These are phyloP conservation scores for Xenus cinereus DNA, from an alignment of 2,113 vertebrate genomes.

Conservation along the genomic window DNA sequence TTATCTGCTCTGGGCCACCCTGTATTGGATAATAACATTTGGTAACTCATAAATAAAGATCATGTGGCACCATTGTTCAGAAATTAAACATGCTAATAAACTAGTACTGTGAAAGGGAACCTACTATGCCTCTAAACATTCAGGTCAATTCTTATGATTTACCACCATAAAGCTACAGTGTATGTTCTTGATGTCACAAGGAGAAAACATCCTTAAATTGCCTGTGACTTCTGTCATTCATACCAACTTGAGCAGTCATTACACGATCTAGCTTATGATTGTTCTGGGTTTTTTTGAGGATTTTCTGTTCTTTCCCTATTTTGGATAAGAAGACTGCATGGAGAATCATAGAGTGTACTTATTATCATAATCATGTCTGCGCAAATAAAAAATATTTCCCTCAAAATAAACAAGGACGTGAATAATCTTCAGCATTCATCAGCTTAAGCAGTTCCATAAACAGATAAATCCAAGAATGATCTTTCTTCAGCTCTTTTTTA, in stretches of 20 bases:
- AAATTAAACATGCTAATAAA: constrained; percentile 14
- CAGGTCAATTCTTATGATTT: neutral
- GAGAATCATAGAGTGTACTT: neutral
- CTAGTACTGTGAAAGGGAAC: neutral
- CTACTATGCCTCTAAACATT: neutral
- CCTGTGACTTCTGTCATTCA: neutral
- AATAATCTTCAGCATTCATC: neutral
- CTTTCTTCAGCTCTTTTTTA: neutral
- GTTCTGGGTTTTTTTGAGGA: neutral
- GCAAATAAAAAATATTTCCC: neutral
- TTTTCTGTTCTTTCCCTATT: neutral
- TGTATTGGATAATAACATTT: constrained; percentile 33
- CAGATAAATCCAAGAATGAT: neutral
- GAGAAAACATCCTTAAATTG: neutral
- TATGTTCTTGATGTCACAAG: neutral
- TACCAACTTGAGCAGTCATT: neutral
- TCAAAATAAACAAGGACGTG: neutral
- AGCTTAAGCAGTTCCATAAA: neutral
- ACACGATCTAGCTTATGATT: neutral
- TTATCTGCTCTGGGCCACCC: constrained; percentile 25
- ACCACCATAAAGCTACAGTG: neutral
- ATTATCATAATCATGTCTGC: neutral
- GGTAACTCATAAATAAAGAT: neutral
- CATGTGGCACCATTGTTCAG: neutral
- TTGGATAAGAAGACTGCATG: neutral